These are phyloP conservation scores for Drosophila histrio DNA, from an alignment of 2,888 invertebrate genomes.

Conservation along the genomic window DNA sequence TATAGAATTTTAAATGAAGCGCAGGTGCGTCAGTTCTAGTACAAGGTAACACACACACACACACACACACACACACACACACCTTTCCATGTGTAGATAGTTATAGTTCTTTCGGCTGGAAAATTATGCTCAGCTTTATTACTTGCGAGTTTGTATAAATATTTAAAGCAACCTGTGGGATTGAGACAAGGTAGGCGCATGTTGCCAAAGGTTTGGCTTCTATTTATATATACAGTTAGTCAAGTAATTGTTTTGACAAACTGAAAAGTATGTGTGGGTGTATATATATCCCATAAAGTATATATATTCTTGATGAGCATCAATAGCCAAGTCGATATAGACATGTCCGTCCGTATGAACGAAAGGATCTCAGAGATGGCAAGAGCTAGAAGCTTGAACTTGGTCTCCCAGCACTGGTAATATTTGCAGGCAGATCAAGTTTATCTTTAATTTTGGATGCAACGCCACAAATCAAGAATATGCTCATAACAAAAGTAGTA, in stretches of 20 bases:
- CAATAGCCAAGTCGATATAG: too few species aligned
- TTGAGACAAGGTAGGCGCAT: conserved; percentile 11
- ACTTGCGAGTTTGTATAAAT: conserved; percentile 51
- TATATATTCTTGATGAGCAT: too few species aligned
- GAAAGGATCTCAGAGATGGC: too few species aligned
- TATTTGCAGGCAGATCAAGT: too few species aligned
- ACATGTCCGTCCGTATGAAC: too few species aligned
- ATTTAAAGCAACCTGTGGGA: conserved; percentile 71
- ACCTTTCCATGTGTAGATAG: conserved; percentile 2
- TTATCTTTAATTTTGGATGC: too few species aligned
- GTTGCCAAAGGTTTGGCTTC: conserved; percentile 1
- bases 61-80: background rate
- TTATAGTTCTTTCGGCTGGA: conserved; percentile 29
- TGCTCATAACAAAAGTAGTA: too few species aligned
- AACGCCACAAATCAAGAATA: too few species aligned
- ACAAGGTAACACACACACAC: conserved; percentile 33
- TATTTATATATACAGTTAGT: background rate
- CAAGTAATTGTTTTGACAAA: background rate
- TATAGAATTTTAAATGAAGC: conserved; percentile 76
- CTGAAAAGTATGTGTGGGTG: too few species aligned
- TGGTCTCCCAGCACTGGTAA: too few species aligned
- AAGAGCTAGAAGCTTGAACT: too few species aligned
- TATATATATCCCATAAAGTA: too few species aligned
- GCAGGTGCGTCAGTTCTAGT: conserved; percentile 39
- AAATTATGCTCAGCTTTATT: conserved; percentile 73